Base-by-base conservation (phyloP, 1,140 invertebrate genomes). In the Drosophila rhopaloa region DNA sequence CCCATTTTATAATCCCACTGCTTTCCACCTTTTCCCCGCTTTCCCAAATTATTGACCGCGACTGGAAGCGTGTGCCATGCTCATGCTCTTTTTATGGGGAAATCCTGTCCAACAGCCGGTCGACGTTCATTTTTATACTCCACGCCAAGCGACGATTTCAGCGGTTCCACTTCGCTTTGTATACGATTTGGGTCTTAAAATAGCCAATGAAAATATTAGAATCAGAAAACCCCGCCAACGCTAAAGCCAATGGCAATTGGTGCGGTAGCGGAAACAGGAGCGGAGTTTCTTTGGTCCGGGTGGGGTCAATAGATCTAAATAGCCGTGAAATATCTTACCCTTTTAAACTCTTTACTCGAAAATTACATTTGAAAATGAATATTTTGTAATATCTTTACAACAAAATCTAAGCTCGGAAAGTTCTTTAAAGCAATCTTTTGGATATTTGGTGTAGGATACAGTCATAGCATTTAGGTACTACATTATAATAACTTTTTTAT, bases 81-180 rank as follows among this genome's bases (percentile, higher is more conserved):
- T 70, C 63, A 70, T 83, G 71, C 60, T 73, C 80, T 88, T 88
- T 84, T 89, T 84, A 80, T 89, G 84, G 84, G 84, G 84, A 89
- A 88, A 88, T 88, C 84, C 84, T 88, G 83, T 89, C 80, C 67
- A 65, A 71, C 83, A 76, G 32, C 57, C 68, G 63, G 46, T 46
- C 44, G 66, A 62, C 79, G 72, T 77, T 71, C 55, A 61, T 50
- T 88, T 86, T 88, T 88, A 88, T 88, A 79, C 79, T 82, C 76
- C 71, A 32, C 41, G 35, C 44, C 44, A 72, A 70, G 76, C 57
- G 74, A 76, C 75, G 66, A 35, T 73, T 59, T 74, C 57, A 37
- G 53, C 50, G 47, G 58, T 74, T 66, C 55, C 48, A 63, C 57
- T 62, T 24, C 24, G 44, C 37, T 29, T 55, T 70, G 65, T 66